Conservation (phyloP, 2,113 vertebrate genomes). For the Perca fluviatilis region DNA sequence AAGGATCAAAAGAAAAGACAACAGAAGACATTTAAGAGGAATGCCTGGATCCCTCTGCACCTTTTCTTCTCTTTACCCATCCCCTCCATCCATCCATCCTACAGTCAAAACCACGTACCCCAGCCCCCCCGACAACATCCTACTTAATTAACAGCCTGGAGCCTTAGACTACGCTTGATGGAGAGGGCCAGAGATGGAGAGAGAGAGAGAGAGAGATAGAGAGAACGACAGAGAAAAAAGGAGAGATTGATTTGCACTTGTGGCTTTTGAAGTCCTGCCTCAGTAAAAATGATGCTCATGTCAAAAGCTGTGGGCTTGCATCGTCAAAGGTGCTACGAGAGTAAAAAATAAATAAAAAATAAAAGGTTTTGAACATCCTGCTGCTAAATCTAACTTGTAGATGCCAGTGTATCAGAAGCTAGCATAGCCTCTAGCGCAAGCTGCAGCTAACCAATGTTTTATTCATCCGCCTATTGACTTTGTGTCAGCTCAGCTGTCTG, state of each 20-base stretch:
- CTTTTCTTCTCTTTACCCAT: conserved; percentile 36
- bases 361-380: conserved; percentile 27
- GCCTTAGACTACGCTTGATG: conserved; percentile 64
- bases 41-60: conserved; percentile 14
- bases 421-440: conserved; percentile 52
- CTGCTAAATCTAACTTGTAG: conserved; percentile 45
- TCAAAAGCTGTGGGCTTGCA: conserved; percentile 53
- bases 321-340: conserved; percentile 27
- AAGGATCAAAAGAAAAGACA: conserved; percentile 13
- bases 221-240: conserved; percentile 29
- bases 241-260: conserved; percentile 56
- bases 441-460: conserved; percentile 64
- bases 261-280: conserved; percentile 60
- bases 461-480: conserved; percentile 69
- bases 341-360: not conserved
- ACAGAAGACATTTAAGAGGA: not conserved
- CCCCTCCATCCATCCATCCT: conserved; percentile 17
- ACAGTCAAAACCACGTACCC: conserved; percentile 40
- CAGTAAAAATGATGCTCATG: conserved; percentile 24
- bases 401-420: conserved; percentile 41
- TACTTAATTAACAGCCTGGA: conserved; percentile 77
- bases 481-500: conserved; percentile 51
- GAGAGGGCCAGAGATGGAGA: conserved; percentile 23
- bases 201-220: conserved; percentile 23
- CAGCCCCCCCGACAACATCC: conserved; percentile 65